Conservation (phyloP, 2,888 invertebrate genomes). For the Lasius fuliginosus region DNA sequence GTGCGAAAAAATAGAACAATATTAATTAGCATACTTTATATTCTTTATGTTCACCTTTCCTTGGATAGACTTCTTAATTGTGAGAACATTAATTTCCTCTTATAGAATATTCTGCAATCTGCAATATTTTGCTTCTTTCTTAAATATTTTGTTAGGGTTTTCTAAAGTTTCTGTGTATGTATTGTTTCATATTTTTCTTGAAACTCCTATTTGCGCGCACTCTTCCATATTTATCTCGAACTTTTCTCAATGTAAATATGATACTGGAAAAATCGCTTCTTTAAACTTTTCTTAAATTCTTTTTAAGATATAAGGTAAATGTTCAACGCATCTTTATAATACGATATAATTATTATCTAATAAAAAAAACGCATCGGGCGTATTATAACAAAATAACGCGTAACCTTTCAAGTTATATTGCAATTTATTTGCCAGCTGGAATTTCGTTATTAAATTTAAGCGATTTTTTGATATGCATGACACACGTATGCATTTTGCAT, state of each 20-base stretch:
- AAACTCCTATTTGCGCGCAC: constrained; percentile 34
- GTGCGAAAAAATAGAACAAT: not conserved
- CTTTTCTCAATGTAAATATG: constrained; percentile 49
- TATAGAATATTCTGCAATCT: not conserved
- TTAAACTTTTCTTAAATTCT: constrained; percentile 30
- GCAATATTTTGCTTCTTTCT: not conserved
- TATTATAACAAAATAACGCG: not conserved
- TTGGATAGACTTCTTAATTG: not conserved
- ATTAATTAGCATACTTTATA: constrained; percentile 10
- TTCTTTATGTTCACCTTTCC: not conserved
- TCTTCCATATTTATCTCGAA: constrained; percentile 24
- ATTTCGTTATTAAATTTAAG: constrained; percentile 35
- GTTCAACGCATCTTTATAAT: constrained; percentile 35
- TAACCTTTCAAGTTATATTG: constrained; percentile 19
- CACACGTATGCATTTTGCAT: not conserved
- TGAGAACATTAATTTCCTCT: not conserved
- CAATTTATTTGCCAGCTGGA: constrained; percentile 13
- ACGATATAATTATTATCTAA: constrained; percentile 30
- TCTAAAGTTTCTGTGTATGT: constrained; percentile 17
- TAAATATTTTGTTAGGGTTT: constrained; percentile 3
- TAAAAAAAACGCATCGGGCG: not conserved
- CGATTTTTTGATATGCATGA: constrained; percentile 23
- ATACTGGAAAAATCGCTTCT: constrained; percentile 32
- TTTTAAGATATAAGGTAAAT: constrained; percentile 37
- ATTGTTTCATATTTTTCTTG: constrained; percentile 42